A percentile compares a stretch with the other conserved stretches of the same genome.
These are phyloP conservation scores for Gephyroberyx darwinii DNA, from an alignment of 2,797 vertebrate genomes.

Conservation along the genomic window DNA sequence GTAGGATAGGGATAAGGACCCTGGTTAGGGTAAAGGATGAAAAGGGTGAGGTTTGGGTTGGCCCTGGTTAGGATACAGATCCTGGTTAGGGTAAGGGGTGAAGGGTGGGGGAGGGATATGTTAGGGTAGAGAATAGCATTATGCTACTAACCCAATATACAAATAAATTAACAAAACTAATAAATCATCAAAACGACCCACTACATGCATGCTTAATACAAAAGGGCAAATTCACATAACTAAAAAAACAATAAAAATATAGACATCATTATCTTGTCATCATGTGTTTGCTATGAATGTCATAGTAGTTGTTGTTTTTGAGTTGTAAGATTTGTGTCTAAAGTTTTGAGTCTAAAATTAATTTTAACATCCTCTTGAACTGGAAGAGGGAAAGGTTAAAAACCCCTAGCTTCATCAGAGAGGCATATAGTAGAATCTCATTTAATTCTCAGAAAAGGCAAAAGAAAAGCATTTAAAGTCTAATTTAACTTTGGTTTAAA, in stretches of 20 bases:
- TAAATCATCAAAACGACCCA: too few species aligned
- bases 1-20: too few species aligned
- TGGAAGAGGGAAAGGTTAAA: not conserved
- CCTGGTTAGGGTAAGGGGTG: too few species aligned
- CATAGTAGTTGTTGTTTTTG: not conserved
- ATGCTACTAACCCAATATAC: too few species aligned
- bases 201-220: too few species aligned
- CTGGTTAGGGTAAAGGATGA: too few species aligned
- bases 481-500: slow-evolving; percentile 20
- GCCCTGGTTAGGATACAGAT: too few species aligned
- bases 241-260: not conserved
- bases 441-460: not conserved
- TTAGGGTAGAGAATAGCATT: too few species aligned
- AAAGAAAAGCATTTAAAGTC: slow-evolving; percentile 19
- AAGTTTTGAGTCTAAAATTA: not conserved
- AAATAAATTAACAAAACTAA: too few species aligned
- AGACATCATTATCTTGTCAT: not conserved
- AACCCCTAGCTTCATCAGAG: not conserved
- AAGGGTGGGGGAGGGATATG: too few species aligned
- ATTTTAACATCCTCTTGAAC: not conserved
- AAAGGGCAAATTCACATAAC: not conserved
- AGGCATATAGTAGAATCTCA: not conserved
- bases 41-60: too few species aligned
- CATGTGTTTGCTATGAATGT: not conserved
- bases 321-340: not conserved